phyloP scores from a whole-genome alignment of 2,113 vertebrate species.

The Romanogobio albipinnatus region DNA sequence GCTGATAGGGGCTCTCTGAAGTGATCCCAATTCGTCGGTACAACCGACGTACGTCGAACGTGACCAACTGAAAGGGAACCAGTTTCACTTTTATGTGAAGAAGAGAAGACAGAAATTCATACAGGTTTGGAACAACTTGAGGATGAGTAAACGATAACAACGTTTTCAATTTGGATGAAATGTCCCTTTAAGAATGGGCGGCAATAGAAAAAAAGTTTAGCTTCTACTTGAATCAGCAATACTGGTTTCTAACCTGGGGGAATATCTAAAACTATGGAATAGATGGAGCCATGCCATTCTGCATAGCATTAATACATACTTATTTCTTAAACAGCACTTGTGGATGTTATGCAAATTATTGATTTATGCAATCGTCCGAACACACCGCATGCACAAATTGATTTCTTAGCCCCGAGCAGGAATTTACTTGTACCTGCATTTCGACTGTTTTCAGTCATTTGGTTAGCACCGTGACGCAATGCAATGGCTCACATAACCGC shows the following conservation, averaged over 20 bases:
- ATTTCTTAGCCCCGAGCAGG: conserved; percentile 14
- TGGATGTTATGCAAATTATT: not conserved
- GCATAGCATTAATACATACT: not conserved
- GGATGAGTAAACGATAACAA: not conserved
- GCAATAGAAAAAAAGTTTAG: not conserved
- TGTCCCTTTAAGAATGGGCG: not conserved
- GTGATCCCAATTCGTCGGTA: too few species aligned
- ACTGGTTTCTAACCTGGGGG: not conserved
- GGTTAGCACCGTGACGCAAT: conserved; percentile 59
- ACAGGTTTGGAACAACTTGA: not conserved
- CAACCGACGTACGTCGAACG: too few species aligned
- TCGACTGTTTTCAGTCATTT: conserved; percentile 51
- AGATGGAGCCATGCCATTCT: not conserved
- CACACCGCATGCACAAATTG: not conserved
- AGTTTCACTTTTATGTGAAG: too few species aligned
- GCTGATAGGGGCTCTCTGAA: too few species aligned
- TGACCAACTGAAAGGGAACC: too few species aligned
- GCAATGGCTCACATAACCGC: conserved; percentile 65
- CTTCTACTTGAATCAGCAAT: conserved; percentile 30
- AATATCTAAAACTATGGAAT: not conserved
- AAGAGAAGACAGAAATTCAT: not conserved
- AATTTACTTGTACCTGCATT: conserved; percentile 31
- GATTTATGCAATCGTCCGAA: not conserved
- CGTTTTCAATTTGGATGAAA: not conserved
- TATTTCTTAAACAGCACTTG: not conserved